phyloP scores from a whole-genome alignment of 2,113 vertebrate genomes.

The Dromiciops gliroides region DNA sequence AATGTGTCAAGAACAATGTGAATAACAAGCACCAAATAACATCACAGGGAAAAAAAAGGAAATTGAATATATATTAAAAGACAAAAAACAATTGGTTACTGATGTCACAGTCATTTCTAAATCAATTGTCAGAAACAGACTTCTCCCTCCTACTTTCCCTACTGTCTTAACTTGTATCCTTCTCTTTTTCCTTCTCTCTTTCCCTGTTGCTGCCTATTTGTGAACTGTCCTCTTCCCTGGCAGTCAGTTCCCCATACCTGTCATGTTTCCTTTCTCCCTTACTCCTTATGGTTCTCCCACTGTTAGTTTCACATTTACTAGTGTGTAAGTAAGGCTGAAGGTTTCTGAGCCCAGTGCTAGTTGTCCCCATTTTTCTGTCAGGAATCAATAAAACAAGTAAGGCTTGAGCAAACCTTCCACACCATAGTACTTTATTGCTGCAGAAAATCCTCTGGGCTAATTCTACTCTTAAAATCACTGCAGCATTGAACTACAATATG shows the following conservation, averaged over 20 bases:
- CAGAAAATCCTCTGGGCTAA: background rate
- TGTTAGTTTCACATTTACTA: too few relatives aligned
- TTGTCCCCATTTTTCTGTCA: background rate
- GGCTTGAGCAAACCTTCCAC: background rate
- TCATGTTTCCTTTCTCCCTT: too few relatives aligned
- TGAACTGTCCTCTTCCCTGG: too few relatives aligned
- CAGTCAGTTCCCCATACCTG: too few relatives aligned
- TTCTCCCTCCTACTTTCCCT: too few relatives aligned
- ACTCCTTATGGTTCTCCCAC: too few relatives aligned
- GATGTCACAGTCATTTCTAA: background rate
- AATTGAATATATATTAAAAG: background rate
- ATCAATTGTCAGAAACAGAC: background rate
- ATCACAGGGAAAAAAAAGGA: background rate
- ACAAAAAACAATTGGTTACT: background rate
- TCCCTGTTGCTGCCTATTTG: too few relatives aligned
- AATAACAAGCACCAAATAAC: background rate
- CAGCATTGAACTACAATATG: background rate
- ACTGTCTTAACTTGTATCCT: too few relatives aligned
- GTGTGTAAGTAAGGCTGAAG: too few relatives aligned
- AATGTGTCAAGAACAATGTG: background rate
- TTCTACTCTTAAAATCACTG: background rate
- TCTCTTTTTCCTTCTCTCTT: too few relatives aligned
- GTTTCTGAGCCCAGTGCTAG: background rate
- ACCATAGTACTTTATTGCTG: background rate
- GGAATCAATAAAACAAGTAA: background rate